Conservation (phyloP, 2,888 invertebrate species). For the Abscondita cerata region DNA sequence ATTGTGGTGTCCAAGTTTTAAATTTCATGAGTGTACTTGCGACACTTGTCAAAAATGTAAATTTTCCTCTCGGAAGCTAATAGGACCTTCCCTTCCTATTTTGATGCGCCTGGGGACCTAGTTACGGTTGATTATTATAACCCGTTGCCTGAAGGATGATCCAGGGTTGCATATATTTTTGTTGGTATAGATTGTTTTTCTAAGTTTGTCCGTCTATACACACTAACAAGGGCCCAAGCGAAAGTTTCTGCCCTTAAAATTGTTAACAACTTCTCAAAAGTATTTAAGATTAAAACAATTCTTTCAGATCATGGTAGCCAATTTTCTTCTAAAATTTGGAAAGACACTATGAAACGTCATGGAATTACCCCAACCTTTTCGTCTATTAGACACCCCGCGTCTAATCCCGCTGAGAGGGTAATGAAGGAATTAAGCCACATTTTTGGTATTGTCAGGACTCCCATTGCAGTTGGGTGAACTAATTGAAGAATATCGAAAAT, state of each 20-base stretch:
- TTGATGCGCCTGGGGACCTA: too few relatives aligned
- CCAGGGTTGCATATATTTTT: too few relatives aligned
- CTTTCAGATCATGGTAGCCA: constrained; percentile 15
- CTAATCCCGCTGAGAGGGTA: constrained; percentile 13
- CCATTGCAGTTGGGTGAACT: constrained; percentile 5
- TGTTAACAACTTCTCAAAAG: not conserved
- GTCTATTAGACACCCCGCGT: constrained; percentile 13
- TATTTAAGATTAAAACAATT: not conserved
- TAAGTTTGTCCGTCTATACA: too few relatives aligned
- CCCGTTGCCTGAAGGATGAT: too few relatives aligned
- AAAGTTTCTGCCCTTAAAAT: constrained; percentile 1
- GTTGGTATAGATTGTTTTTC: too few relatives aligned
- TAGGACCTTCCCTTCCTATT: too few relatives aligned
- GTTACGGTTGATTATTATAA: too few relatives aligned
- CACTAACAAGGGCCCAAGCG: too few relatives aligned
- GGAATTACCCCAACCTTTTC: constrained; percentile 9
- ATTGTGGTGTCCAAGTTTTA: too few relatives aligned
- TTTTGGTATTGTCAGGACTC: not conserved
- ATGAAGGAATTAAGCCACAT: constrained; percentile 15
- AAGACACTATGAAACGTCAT: not conserved
- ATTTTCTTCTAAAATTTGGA: constrained; percentile 10
- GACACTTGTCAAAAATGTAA: too few relatives aligned
- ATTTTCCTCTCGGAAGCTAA: too few relatives aligned
- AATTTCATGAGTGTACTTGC: too few relatives aligned
- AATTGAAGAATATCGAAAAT: not conserved